Conservation (phyloP, 2,113 vertebrate genomes). For the Onychostruthus taczanowskii region DNA sequence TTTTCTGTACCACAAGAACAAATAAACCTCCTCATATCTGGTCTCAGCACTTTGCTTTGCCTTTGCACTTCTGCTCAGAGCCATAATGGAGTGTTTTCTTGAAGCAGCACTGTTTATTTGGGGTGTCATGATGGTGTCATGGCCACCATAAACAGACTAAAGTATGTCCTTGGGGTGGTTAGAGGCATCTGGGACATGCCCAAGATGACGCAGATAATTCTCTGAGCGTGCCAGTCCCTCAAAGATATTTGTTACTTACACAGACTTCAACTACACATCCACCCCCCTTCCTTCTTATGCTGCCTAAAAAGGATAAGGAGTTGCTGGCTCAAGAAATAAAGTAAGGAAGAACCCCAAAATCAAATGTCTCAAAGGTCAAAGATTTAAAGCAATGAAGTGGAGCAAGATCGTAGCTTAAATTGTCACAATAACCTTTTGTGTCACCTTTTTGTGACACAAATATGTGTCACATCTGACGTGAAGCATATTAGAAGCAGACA, state of each 20-base stretch:
- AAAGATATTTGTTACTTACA: not conserved
- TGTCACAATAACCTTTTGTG: not conserved
- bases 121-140: not conserved
- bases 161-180: not conserved
- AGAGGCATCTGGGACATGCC: not conserved
- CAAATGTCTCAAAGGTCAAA: not conserved
- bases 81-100: not conserved
- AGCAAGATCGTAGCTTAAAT: not conserved
- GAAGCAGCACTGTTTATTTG: not conserved
- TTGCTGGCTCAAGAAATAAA: not conserved
- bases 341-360: not conserved
- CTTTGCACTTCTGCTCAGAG: not conserved
- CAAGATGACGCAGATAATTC: not conserved
- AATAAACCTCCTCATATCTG: not conserved
- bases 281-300: not conserved
- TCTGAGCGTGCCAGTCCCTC: not conserved
- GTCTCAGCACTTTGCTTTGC: not conserved
- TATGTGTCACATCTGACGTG: not conserved
- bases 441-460: too few relatives aligned
- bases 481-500: not conserved
- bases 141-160: not conserved
- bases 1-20: not conserved
- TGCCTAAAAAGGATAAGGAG: not conserved
- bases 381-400: not conserved
- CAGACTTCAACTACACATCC: not conserved